phyloP scores from a whole-genome alignment of 1,140 invertebrate species.

The Scylla paramamosain region DNA sequence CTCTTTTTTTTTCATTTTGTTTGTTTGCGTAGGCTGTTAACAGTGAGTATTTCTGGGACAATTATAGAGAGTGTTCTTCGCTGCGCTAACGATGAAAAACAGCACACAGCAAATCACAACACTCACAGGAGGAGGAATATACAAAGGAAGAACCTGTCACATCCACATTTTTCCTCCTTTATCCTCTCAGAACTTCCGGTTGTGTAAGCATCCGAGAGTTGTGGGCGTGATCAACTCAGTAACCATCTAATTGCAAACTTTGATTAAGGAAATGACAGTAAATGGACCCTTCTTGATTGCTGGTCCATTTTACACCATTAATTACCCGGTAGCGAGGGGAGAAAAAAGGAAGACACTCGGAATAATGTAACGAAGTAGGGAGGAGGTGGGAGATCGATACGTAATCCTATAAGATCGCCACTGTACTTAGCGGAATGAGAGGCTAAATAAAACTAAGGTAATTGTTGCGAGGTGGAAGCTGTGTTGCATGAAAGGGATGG shows the following conservation, averaged over 20 bases:
- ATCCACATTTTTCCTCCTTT: neutral
- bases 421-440: conserved; percentile 69
- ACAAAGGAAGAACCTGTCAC: neutral
- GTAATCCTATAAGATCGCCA: conserved; percentile 64
- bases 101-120: neutral
- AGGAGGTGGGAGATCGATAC: neutral
- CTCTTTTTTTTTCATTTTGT: too few species aligned
- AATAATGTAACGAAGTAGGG: conserved; percentile 60
- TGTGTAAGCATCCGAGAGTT: neutral
- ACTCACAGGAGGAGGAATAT: neutral
- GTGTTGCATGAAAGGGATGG: neutral
- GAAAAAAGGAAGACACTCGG: neutral
- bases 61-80: neutral
- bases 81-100: too few species aligned
- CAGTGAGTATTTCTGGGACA: too few species aligned
- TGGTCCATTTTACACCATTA: conserved; percentile 66
- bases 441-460: conserved; percentile 59
- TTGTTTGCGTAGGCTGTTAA: too few species aligned
- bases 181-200: neutral
- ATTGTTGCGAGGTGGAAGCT: neutral
- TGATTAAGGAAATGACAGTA: conserved; percentile 68
- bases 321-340: conserved; percentile 35
- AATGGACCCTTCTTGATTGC: neutral
- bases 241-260: conserved; percentile 56
- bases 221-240: conserved; percentile 46